Evolutionary conservation across 2,797 vertebrate species (phyloP), one percentile per base, ranked within the genome.

Genomic region (Lagorchestes hirsutus): DNA sequence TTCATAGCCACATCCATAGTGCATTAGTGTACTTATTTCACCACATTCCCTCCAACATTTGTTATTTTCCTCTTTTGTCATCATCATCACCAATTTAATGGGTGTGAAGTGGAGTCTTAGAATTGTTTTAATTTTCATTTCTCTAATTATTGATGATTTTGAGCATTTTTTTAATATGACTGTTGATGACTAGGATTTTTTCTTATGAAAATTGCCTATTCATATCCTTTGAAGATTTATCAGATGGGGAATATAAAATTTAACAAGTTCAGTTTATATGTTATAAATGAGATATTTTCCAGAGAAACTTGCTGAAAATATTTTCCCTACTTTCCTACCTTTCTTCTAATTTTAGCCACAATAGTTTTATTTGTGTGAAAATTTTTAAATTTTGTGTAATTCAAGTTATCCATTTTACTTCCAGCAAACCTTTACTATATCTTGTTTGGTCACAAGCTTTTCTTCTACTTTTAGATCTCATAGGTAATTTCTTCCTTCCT

Each of bases 231-330:
- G 67, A 82, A 82, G 18, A 40, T 82, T 82, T 82, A 22, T 82
- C 67, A 40, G 3, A 22, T 82, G n/a, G n/a, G 67, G 14, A 82
- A 40, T 82, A 82, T 24, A 46, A 82, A 46, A 40, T 46, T 82
- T 2, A 46, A 5, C 5, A 46, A 82, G n/a, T 82, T 82, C n/a
- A 82, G 2, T 82, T n/a, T 82, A 14, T 82, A 82, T 24, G 16
- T 24, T 82, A 82, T 40, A 82, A 40, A 24, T 82, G n/a, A 82
- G n/a, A 82, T 2, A 18, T 82, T 82, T 82, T 18, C 40, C 6
- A 46, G 67, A 82, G 67, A 82, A 82, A 82, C n/a, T 82, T 82
- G 67, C n/a, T 40, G 67, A 82, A 82, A 82, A 82, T 46, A 82
- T 82, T 46, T 13, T 22, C 6, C n/a, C 18, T n/a, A 8, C 18